Percentiles rank a stretch among this genome's conserved stretches.
Conservation (phyloP, 2,888 invertebrate species). For the Tortricodes alternella region DNA sequence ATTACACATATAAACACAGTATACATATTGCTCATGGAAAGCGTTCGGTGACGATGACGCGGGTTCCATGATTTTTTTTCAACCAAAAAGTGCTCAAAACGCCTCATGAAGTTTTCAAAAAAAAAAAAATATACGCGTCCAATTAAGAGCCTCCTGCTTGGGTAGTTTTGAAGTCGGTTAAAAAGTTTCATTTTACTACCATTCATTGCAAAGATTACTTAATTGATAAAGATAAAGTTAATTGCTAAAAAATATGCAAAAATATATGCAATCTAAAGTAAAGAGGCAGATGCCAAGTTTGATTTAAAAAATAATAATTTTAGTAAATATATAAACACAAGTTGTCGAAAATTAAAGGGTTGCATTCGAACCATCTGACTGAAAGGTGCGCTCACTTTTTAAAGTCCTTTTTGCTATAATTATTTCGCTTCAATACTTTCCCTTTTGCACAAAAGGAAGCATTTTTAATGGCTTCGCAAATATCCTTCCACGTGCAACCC, state of each 20-base stretch:
- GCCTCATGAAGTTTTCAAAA: no score
- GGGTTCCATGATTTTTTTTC: no score
- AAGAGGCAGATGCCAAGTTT: conserved; percentile 18
- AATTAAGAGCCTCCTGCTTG: no score
- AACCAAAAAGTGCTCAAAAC: no score
- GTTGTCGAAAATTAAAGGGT: conserved; percentile 49
- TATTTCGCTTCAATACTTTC: conserved; percentile 71
- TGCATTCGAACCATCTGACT: conserved; percentile 45
- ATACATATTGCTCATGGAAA: no score
- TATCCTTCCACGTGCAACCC: conserved; percentile 64
- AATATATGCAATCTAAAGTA: neutral
- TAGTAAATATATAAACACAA: conserved; percentile 7
- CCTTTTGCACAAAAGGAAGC: conserved; percentile 65
- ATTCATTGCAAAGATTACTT: no score
- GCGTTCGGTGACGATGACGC: no score
- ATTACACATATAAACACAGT: no score
- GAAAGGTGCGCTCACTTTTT: conserved; percentile 60
- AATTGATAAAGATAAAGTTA: neutral
- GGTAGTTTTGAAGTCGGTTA: no score
- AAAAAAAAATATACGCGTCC: no score
- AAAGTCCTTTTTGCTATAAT: conserved; percentile 58
- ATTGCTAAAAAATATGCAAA: neutral
- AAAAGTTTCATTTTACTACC: no score
- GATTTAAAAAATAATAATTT: conserved; percentile 9
- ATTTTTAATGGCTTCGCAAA: conserved; percentile 72